Evolutionary conservation across 2,113 vertebrate genomes (phyloP).

Genomic region (Monopterus albus): DNA sequence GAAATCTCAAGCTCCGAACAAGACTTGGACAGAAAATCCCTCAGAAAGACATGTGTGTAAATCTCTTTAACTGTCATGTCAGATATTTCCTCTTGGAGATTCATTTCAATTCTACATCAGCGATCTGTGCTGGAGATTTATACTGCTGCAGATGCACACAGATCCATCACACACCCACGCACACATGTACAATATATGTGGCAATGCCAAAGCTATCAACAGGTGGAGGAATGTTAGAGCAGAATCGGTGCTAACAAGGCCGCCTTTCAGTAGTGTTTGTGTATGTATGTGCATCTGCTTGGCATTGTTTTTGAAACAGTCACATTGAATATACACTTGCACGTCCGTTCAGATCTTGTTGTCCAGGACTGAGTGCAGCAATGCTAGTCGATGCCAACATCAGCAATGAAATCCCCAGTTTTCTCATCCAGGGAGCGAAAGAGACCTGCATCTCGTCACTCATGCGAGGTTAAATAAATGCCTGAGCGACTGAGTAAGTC

Average conservation of each 20-base stretch:
- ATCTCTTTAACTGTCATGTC: conserved; percentile 27
- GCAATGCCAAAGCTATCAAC: conserved; percentile 39
- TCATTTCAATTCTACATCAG: conserved; percentile 30
- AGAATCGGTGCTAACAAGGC: conserved; percentile 28
- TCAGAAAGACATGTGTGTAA: conserved; percentile 24
- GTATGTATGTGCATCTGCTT: conserved; percentile 1
- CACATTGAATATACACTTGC: conserved; percentile 11
- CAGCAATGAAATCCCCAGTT: conserved; percentile 36
- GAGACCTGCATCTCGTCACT: conserved; percentile 53
- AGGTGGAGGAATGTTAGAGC: conserved; percentile 41
- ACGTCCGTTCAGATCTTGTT: conserved; percentile 42
- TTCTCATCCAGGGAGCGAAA: conserved; percentile 7
- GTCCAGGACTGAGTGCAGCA: conserved; percentile 2
- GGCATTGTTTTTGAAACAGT: conserved; percentile 35
- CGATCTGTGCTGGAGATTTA: conserved; percentile 1
- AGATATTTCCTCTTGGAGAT: conserved; percentile 3
- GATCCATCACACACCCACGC: conserved; percentile 28
- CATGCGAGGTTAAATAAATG: conserved; percentile 45
- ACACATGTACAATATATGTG: conserved; percentile 11
- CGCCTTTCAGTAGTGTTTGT: conserved; percentile 44
- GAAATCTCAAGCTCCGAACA: conserved; percentile 29
- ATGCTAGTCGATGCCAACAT: conserved; percentile 42
- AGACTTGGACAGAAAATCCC: conserved; percentile 31
- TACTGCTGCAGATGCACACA: conserved; percentile 1
- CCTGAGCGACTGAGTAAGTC: conserved; percentile 44